Evolutionary conservation across 2,113 vertebrate genomes (phyloP).

Genomic region (Eonycteris spelaea): DNA sequence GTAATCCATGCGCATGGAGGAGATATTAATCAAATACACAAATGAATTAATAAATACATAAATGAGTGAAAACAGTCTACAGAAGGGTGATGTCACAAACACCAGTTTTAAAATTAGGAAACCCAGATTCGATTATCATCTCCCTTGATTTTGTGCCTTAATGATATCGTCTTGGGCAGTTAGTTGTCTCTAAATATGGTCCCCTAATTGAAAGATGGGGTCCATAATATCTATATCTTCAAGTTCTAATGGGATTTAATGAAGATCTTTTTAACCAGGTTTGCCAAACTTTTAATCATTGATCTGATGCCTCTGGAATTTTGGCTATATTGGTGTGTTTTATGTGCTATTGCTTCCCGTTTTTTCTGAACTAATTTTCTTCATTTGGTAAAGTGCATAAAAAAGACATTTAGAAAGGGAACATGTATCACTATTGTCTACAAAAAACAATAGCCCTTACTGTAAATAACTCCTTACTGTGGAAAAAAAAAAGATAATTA

Average conservation of each 20-base stretch:
- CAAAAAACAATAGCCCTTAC: neutral
- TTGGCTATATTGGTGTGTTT: neutral
- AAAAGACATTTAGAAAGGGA: neutral
- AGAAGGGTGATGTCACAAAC: neutral
- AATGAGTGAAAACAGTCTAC: too few species aligned
- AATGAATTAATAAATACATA: too few species aligned
- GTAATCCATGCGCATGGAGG: rapidly evolving
- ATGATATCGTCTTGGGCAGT: too few species aligned
- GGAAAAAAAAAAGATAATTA: neutral
- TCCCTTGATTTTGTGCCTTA: neutral
- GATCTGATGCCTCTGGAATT: neutral
- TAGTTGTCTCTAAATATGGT: neutral
- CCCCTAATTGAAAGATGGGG: neutral
- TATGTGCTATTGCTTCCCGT: neutral
- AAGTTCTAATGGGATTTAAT: neutral
- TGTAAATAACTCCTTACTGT: neutral
- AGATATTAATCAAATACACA: rapidly evolving
- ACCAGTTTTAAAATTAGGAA: neutral
- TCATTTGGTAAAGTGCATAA: neutral
- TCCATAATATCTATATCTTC: neutral
- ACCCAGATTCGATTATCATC: neutral
- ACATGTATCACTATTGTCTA: too few species aligned
- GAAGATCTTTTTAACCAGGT: neutral
- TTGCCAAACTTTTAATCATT: neutral
- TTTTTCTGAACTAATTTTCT: neutral